phyloP scores from a whole-genome alignment of 1,140 invertebrate species.

The Habropoda laboriosa region DNA sequence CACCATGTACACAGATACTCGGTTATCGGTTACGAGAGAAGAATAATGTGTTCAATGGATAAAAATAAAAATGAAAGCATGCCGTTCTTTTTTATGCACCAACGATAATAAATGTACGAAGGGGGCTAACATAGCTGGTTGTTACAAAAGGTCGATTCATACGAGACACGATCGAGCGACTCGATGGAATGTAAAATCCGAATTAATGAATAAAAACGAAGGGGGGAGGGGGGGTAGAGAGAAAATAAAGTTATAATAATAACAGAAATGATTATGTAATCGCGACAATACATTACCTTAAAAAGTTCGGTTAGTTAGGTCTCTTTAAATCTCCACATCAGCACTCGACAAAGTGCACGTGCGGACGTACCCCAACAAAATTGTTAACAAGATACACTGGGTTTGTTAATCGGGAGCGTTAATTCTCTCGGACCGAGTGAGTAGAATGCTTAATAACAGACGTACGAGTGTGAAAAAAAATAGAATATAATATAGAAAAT shows the following conservation, averaged over 20 bases:
- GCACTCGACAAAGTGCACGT: conserved; percentile 24
- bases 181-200: neutral
- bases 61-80: conserved; percentile 29
- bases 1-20: neutral
- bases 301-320: conserved; percentile 26
- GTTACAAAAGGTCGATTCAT: neutral
- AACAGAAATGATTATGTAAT: neutral
- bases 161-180: neutral
- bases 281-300: conserved; percentile 49
- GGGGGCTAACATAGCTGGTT: neutral
- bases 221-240: too few relatives aligned
- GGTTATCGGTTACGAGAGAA: neutral
- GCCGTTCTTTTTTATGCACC: conserved; percentile 4
- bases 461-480: conserved; percentile 45
- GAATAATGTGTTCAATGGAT: neutral
- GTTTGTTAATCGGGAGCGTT: conserved; percentile 78
- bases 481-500: conserved; percentile 40
- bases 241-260: too few relatives aligned
- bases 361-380: conserved; percentile 42
- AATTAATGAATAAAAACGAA: neutral
- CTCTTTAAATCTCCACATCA: conserved; percentile 17
- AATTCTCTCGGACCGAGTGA: conserved; percentile 44
- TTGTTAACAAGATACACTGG: conserved; percentile 67
- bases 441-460: conserved; percentile 39
- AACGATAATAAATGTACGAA: neutral